phyloP scores from a whole-genome alignment of 2,888 invertebrate genomes.

The Syrista parreyssii region DNA sequence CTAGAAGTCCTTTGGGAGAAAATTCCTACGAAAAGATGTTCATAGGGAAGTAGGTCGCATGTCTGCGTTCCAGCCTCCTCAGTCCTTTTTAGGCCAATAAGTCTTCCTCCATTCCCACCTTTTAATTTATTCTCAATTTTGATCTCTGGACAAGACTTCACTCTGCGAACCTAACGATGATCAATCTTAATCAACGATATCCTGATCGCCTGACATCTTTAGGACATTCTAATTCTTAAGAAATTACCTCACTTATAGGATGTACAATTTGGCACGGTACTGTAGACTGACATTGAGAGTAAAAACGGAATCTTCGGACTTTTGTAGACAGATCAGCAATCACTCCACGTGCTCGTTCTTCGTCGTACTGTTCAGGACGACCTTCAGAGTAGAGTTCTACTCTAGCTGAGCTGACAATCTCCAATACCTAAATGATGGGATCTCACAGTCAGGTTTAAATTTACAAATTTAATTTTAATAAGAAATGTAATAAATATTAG shows the following conservation, averaged over 20 bases:
- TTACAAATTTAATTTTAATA: neutral
- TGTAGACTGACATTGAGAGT: constrained; percentile 72
- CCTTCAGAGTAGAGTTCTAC: constrained; percentile 30
- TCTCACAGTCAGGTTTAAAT: constrained; percentile 6
- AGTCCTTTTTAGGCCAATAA: constrained; percentile 31
- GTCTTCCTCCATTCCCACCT: constrained; percentile 27
- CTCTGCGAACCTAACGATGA: constrained; percentile 68
- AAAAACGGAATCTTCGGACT: constrained; percentile 71
- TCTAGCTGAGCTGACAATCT: constrained; percentile 53
- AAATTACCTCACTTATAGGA: constrained; percentile 38
- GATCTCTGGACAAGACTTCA: constrained; percentile 77
- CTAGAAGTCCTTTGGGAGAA: constrained; percentile 50
- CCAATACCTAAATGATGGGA: constrained; percentile 47
- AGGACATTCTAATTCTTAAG: neutral
- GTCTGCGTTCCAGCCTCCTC: constrained; percentile 73
- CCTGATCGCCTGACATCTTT: neutral
- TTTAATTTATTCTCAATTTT: constrained; percentile 52
- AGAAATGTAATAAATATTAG: constrained; percentile 6
- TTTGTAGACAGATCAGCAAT: constrained; percentile 68
- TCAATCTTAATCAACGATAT: constrained; percentile 11
- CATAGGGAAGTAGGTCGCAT: constrained; percentile 79
- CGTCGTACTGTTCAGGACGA: constrained; percentile 32
- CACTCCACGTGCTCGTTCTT: constrained; percentile 36
- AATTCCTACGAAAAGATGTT: constrained; percentile 79
- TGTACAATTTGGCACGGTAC: constrained; percentile 30